phyloP scores from a whole-genome alignment of 2,797 vertebrate genomes.

The Phrynocephalus vlangalii region DNA sequence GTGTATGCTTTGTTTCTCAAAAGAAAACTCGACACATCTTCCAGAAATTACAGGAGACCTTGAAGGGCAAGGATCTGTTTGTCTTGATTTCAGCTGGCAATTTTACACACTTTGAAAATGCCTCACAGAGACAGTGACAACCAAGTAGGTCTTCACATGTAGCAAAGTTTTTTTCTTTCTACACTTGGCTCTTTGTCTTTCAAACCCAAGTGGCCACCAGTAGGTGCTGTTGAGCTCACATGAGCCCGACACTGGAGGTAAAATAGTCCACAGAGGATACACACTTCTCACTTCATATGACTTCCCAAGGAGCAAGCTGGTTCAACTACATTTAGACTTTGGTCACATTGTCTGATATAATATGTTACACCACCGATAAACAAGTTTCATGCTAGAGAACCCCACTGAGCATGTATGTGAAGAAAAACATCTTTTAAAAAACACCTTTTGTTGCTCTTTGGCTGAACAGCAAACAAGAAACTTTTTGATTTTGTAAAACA shows the following conservation, averaged over 20 bases:
- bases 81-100: no score
- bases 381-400: not conserved
- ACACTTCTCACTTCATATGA: not conserved
- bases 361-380: not conserved
- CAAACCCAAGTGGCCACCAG: not conserved
- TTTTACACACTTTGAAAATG: no score
- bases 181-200: slow-evolving; percentile 39
- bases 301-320: not conserved
- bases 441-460: not conserved
- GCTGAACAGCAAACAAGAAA: not conserved
- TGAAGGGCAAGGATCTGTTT: no score
- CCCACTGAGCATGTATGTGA: not conserved
- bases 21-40: no score
- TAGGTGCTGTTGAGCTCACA: not conserved
- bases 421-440: not conserved
- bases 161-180: no score
- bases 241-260: not conserved
- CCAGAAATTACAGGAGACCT: no score
- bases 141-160: no score
- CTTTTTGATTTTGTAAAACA: not conserved
- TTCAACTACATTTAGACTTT: not conserved
- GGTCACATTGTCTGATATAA: not conserved
- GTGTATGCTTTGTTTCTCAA: no score
- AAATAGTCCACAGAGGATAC: slow-evolving; percentile 21
- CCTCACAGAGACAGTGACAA: no score